Conservation (phyloP, 2,113 vertebrate genomes). For the Aphelocoma coerulescens region DNA sequence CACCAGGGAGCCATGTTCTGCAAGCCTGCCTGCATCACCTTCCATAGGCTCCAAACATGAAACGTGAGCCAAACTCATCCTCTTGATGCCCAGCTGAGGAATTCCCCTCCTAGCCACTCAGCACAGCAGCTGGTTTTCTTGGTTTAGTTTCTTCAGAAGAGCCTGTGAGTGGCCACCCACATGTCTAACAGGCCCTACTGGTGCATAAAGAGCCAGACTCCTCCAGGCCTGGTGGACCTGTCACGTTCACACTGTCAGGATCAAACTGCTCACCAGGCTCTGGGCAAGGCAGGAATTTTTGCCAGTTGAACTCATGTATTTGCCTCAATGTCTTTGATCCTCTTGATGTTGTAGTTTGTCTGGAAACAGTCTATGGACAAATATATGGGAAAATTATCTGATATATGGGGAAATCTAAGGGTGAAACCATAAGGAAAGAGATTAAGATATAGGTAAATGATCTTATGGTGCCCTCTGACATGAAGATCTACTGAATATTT, state of each 20-base stretch:
- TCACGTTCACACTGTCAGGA: not conserved
- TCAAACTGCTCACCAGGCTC: not conserved
- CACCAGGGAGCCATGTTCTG: not conserved
- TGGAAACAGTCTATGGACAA: not conserved
- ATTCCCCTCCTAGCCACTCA: not conserved
- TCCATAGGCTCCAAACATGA: rapidly evolving
- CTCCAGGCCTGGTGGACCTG: not conserved
- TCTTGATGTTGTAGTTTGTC: not conserved
- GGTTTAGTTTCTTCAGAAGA: not conserved
- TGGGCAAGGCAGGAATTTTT: not conserved
- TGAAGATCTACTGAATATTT: not conserved
- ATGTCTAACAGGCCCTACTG: rapidly evolving
- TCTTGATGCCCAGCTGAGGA: not conserved
- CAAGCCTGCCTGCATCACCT: rapidly evolving
- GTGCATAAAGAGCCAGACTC: not conserved
- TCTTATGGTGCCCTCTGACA: not conserved
- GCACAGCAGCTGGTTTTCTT: not conserved
- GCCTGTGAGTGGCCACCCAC: not conserved
- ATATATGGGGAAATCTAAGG: not conserved
- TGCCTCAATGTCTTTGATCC: not conserved
- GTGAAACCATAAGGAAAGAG: not conserved
- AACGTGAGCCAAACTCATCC: not conserved
- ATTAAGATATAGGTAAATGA: not conserved
- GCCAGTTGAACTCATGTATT: not conserved
- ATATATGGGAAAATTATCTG: not conserved